Percentiles rank a stretch among this genome's conserved stretches.
Evolutionary conservation across 2,113 vertebrate genomes (phyloP).

Genomic region (Amia ocellicauda): DNA sequence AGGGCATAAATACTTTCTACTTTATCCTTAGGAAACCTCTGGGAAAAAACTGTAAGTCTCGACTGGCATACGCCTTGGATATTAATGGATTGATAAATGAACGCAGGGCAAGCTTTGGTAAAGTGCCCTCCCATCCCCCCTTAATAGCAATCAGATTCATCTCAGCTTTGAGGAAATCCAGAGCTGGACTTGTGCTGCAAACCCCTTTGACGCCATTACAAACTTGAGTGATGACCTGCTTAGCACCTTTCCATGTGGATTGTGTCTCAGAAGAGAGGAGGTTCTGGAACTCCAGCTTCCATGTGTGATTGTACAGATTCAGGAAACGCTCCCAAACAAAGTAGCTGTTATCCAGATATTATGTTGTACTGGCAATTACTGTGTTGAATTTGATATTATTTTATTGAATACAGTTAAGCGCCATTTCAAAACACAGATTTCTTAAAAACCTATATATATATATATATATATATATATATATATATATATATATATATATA

Average conservation of each 20-base stretch:
- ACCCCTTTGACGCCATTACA: neutral
- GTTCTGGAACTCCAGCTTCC: too few relatives aligned
- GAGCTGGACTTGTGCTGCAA: constrained; percentile 13
- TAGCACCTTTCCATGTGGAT: neutral
- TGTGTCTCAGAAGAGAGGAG: neutral
- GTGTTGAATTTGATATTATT: neutral
- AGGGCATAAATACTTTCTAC: too few relatives aligned
- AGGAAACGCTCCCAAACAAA: too few relatives aligned
- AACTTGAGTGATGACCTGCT: constrained; percentile 2
- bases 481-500: too few relatives aligned
- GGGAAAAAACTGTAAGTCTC: neutral
- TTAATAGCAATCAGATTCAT: constrained; percentile 28
- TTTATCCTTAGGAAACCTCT: neutral
- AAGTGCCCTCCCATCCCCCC: constrained; percentile 37
- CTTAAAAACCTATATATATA: too few relatives aligned
- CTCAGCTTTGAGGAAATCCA: constrained; percentile 33
- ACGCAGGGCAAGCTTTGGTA: constrained; percentile 47
- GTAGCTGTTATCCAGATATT: too few relatives aligned
- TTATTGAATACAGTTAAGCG: too few relatives aligned
- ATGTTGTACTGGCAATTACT: neutral
- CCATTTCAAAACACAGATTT: too few relatives aligned
- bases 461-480: too few relatives aligned
- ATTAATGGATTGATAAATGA: constrained; percentile 33
- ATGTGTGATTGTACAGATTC: too few relatives aligned
- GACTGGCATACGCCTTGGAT: neutral